These are phyloP conservation scores for Rosalia funebris DNA, from an alignment of 2,888 invertebrate genomes.

Conservation along the genomic window DNA sequence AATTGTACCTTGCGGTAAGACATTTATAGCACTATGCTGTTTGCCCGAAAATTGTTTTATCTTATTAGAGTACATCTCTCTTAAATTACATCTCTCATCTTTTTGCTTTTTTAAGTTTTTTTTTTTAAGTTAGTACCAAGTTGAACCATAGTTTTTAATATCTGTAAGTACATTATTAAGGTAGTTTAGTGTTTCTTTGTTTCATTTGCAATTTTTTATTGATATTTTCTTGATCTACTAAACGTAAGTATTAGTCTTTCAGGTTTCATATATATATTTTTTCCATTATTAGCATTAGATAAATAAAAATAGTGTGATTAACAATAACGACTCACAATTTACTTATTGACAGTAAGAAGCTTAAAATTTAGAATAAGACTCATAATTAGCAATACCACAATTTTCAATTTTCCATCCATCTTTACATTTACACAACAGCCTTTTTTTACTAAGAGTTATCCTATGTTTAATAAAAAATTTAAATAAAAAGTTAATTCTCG, in stretches of 20 bases:
- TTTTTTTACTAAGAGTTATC: too few species aligned
- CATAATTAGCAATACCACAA: too few species aligned
- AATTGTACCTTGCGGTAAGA: too few species aligned
- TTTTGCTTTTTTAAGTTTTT: conserved; percentile 14
- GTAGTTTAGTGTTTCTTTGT: conserved; percentile 25
- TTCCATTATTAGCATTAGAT: background rate
- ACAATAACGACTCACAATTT: background rate
- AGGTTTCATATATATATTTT: background rate
- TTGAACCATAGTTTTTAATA: conserved; percentile 25
- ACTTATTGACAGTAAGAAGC: background rate
- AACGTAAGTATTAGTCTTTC: conserved; percentile 26
- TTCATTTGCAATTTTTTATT: conserved; percentile 9
- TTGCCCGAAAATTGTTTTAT: background rate
- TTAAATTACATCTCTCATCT: background rate
- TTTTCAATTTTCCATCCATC: too few species aligned
- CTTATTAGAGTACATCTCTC: background rate
- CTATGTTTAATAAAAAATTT: too few species aligned
- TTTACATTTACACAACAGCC: too few species aligned
- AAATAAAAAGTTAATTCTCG: too few species aligned
- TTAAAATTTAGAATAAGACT: background rate
- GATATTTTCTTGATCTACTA: conserved; percentile 22
- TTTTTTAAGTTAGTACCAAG: conserved; percentile 17
- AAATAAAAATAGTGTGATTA: background rate
- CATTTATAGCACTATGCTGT: background rate
- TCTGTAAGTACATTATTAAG: conserved; percentile 30